A percentile compares a stretch with the other conserved stretches of the same genome.
Evolutionary conservation across 2,113 vertebrate species (phyloP).

Genomic region (Pholis gunnellus): DNA sequence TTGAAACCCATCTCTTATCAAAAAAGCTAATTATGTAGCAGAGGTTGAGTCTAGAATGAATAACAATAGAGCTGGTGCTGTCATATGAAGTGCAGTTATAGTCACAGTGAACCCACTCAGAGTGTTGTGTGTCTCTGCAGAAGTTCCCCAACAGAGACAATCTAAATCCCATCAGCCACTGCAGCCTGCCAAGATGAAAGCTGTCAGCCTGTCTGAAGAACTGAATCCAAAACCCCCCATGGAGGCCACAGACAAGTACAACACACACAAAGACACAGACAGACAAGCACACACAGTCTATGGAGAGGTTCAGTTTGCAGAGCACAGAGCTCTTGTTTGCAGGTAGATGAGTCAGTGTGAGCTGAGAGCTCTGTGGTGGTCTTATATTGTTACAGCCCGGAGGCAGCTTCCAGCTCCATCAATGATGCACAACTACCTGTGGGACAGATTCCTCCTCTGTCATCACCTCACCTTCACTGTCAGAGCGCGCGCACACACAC

Average conservation of each 20-base stretch:
- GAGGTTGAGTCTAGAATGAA: background rate
- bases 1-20: background rate
- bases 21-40: background rate
- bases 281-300: conserved; percentile 8
- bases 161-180: conserved; percentile 59
- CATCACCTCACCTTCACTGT: conserved; percentile 8
- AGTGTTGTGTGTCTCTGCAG: conserved; percentile 54
- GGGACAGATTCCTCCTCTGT: conserved; percentile 55
- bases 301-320: conserved; percentile 45
- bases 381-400: conserved; percentile 50
- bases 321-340: conserved; percentile 42
- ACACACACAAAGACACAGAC: conserved; percentile 45
- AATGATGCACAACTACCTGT: conserved; percentile 65
- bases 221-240: conserved; percentile 64
- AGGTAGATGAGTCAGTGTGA: conserved; percentile 35
- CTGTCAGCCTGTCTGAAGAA: conserved; percentile 63
- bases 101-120: conserved; percentile 18
- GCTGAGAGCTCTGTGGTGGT: conserved; percentile 61
- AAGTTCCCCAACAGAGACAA: conserved; percentile 52
- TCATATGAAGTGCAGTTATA: background rate
- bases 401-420: conserved; percentile 40
- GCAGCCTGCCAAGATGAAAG: conserved; percentile 66
- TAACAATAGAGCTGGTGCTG: background rate
- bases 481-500: background rate
- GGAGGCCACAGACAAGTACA: conserved; percentile 58